Percentiles rank a stretch among this genome's conserved stretches.
Evolutionary conservation across 2,797 vertebrate genomes (phyloP).

Genomic region (Amblyraja radiata): DNA sequence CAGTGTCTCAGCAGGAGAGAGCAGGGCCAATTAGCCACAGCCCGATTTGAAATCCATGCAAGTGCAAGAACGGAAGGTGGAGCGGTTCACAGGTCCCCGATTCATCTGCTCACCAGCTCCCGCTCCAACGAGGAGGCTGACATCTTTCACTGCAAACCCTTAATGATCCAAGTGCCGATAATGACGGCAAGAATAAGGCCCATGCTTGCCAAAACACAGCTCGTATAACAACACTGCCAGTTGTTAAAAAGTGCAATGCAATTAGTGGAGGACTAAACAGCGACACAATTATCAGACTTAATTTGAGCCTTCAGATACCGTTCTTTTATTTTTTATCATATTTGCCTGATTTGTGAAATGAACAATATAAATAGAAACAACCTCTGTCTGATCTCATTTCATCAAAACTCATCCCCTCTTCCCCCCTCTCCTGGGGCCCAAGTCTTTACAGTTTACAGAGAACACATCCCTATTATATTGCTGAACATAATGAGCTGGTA

Average conservation of each 20-base stretch:
- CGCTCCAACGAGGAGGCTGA: neutral
- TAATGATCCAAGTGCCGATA: constrained; percentile 16
- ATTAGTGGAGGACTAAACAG: constrained; percentile 14
- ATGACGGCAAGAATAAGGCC: constrained; percentile 5
- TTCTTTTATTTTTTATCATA: neutral
- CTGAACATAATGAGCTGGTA: neutral
- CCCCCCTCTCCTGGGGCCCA: neutral
- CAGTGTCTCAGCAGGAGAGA: neutral
- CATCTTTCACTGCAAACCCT: constrained; percentile 14
- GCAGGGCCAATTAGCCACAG: neutral
- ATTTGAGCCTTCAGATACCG: constrained; percentile 12
- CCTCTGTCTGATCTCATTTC: neutral
- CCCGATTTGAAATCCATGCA: neutral
- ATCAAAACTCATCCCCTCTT: neutral
- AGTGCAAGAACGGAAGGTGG: neutral
- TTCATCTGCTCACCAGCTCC: neutral
- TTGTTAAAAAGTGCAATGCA: constrained; percentile 16
- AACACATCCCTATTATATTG: neutral
- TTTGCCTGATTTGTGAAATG: constrained; percentile 18
- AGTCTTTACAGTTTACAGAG: neutral
- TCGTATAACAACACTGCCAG: neutral
- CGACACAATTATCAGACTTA: constrained; percentile 17
- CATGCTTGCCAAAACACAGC: constrained; percentile 9
- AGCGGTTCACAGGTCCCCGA: neutral
- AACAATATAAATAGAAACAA: constrained; percentile 5